These are phyloP conservation scores for Andrena trimmerana DNA, from an alignment of 2,888 invertebrate species.

Conservation along the genomic window DNA sequence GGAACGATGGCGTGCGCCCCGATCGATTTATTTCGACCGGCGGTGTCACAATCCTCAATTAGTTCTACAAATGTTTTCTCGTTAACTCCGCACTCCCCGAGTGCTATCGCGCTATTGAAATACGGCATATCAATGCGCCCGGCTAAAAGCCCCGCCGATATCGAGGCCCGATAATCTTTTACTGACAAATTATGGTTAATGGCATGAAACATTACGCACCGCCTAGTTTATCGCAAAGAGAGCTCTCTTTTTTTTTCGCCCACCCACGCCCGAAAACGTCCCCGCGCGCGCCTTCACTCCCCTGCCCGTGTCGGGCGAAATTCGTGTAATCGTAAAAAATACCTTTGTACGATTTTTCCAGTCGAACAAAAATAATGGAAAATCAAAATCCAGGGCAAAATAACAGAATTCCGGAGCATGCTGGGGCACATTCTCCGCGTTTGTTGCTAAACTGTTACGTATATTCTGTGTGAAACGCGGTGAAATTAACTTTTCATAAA, in stretches of 20 bases:
- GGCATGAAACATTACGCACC: constrained; percentile 47
- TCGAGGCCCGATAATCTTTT: constrained; percentile 61
- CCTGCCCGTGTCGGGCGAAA: neutral
- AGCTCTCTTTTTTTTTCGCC: neutral
- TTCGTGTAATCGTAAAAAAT: constrained; percentile 14
- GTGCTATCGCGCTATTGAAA: constrained; percentile 57
- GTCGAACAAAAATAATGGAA: constrained; percentile 1
- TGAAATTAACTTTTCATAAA: no score
- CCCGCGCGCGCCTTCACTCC: neutral
- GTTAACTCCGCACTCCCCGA: constrained; percentile 44
- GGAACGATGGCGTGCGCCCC: neutral
- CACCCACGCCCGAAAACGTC: no score
- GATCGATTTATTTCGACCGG: constrained; percentile 59
- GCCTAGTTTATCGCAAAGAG: constrained; percentile 23
- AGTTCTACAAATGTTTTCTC: constrained; percentile 66
- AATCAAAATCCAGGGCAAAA: neutral
- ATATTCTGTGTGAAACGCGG: neutral
- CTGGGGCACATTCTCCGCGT: neutral
- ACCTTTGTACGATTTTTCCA: constrained; percentile 7
- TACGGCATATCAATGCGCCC: constrained; percentile 62
- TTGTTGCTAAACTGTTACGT: neutral
- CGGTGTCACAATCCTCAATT: constrained; percentile 61
- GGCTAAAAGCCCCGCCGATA: constrained; percentile 60
- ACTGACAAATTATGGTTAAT: constrained; percentile 64
- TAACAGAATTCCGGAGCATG: neutral